Evolutionary conservation across 2,113 vertebrate genomes (phyloP).

Genomic region (Mixornis gularis): DNA sequence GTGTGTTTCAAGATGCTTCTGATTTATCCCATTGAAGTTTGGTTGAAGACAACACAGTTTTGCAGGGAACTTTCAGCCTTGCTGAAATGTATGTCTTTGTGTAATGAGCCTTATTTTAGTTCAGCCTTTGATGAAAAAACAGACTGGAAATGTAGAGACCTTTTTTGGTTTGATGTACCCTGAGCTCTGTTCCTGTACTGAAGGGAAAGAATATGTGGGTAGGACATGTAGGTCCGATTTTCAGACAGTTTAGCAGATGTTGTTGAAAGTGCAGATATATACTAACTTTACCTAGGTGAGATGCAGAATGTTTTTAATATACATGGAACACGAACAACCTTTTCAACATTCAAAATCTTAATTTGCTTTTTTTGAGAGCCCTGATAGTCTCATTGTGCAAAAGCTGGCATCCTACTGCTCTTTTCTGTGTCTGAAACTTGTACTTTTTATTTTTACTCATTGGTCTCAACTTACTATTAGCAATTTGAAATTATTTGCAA

Average conservation of each 20-base stretch:
- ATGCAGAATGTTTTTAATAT: neutral
- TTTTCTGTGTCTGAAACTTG: neutral
- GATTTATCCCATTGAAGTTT: neutral
- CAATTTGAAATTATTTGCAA: neutral
- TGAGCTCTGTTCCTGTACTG: neutral
- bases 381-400: neutral
- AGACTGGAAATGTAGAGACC: neutral
- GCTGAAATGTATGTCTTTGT: neutral
- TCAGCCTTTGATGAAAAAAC: neutral
- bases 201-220: neutral
- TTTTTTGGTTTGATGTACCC: neutral
- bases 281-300: neutral
- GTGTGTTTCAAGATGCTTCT: neutral
- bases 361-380: neutral
- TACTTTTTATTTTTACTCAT: neutral
- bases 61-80: neutral
- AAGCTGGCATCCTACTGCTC: neutral
- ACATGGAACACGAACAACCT: neutral
- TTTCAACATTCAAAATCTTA: neutral
- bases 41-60: neutral
- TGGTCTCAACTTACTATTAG: neutral
- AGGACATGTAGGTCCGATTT: neutral
- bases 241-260: neutral
- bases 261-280: neutral
- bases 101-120: neutral